Conservation (phyloP, 2,113 vertebrate species). For the Ardeotis arabs region DNA sequence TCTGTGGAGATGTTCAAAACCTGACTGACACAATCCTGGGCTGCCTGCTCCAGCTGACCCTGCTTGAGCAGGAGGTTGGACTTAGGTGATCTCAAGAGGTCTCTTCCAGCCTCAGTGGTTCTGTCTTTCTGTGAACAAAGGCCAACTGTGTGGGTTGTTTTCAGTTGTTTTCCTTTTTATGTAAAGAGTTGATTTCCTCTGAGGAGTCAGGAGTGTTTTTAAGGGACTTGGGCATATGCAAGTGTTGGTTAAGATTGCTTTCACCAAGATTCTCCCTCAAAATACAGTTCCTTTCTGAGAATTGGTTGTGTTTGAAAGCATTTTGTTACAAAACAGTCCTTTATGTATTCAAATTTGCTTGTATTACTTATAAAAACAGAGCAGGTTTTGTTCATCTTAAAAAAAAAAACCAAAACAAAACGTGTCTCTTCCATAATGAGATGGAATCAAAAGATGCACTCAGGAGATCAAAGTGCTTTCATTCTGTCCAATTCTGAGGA, state of each 20-base stretch:
- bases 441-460: background rate
- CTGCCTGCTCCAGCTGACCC: background rate
- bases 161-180: background rate
- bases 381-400: background rate
- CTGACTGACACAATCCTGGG: background rate
- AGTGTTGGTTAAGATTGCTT: background rate
- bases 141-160: background rate
- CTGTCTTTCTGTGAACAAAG: background rate
- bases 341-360: background rate
- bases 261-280: background rate
- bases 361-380: background rate
- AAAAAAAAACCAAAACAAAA: too few species aligned
- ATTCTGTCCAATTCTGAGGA: background rate
- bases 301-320: background rate
- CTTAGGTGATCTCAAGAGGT: background rate
- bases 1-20: background rate
- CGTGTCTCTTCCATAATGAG: too few species aligned
- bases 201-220: background rate
- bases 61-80: background rate
- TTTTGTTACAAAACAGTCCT: background rate
- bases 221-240: background rate
- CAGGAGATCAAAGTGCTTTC: background rate
- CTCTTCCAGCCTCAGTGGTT: background rate
- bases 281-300: background rate
- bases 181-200: background rate